These are phyloP conservation scores for Python bivittatus DNA, from an alignment of 2,113 vertebrate genomes.

Conservation along the genomic window DNA sequence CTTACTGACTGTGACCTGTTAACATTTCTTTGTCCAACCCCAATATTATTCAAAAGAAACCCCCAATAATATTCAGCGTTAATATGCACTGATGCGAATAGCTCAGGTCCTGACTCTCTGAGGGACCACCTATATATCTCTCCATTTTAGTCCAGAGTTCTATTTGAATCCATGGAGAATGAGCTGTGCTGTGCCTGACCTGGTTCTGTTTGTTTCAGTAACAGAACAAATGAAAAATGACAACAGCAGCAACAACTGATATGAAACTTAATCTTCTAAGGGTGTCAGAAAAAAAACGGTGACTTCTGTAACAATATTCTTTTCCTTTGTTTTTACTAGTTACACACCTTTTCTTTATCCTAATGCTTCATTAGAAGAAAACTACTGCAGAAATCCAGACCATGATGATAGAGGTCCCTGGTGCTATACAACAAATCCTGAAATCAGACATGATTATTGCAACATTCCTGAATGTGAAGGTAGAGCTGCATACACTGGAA, in stretches of 20 bases:
- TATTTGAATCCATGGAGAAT: no score
- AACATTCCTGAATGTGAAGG: slow-evolving; percentile 81
- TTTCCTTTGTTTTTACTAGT: slow-evolving; percentile 32
- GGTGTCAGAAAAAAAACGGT: not conserved
- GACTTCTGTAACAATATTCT: not conserved
- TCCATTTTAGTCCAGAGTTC: no score
- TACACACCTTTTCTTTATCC: slow-evolving; percentile 60
- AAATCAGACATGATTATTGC: slow-evolving; percentile 85
- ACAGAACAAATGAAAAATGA: no score
- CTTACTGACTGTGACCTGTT: not conserved
- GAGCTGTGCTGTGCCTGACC: no score
- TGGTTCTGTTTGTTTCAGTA: no score
- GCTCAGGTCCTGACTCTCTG: no score
- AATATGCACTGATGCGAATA: not conserved
- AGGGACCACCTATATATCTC: no score
- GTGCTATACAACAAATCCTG: slow-evolving; percentile 89
- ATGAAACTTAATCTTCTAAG: not conserved
- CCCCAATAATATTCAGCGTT: not conserved
- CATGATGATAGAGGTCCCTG: slow-evolving; percentile 81
- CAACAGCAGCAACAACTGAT: no score
- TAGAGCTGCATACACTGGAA: slow-evolving; percentile 29
- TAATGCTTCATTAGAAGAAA: slow-evolving; percentile 75
- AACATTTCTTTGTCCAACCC: not conserved
- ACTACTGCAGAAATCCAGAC: slow-evolving; percentile 95
- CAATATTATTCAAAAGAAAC: not conserved